Base-by-base conservation (phyloP, 1,140 invertebrate species). In the Anagrus nilaparvatae region DNA sequence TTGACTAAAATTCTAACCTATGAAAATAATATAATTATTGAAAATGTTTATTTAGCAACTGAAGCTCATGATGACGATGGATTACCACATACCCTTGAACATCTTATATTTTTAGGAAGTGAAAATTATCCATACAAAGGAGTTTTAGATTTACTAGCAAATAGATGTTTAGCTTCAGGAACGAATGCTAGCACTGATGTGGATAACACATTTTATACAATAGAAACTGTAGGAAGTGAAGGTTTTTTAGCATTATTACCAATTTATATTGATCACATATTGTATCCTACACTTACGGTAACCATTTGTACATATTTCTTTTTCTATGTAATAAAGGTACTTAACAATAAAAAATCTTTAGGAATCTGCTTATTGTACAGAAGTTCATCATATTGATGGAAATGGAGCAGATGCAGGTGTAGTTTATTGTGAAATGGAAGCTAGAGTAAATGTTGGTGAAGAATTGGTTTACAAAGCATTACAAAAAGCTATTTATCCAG, bases 391-490 rank as follows among this genome's bases (percentile, higher is more conserved):
- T 60, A 75, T 95, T 33, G 88, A 84, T 58, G 81, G 78, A 4
- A 76, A 87, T 46, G 92, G 89, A 3, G 78, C 88, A 51, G 81
- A 96, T 74, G 86, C 81, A 23, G 92, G 92, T 23, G 85, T 94
- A 20, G 88, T 94, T 2, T 96, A 95, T 60, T 89, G 84, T 64
- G 90, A 96, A 71, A 92, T 94, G 84, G 88, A 94, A 59, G 81
- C 81, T 16, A 54, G 73, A 18, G 87, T 92, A 64, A 90, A 91
- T 60, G 77, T 72, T 28, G 85, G 81, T n/a, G 81, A 86, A 59
- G 77, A 74, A 47, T 63, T 77, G 43, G 66, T 72, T 43, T 70
- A 81, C 50, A 61, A 76, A 31, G 75, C 73, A 49, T 62, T 90
- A 56, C 53, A 74, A 5, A 65, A 77, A 51, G 72, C 74, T 5